These are phyloP conservation scores for Nannoperca australis DNA, from an alignment of 2,797 vertebrate genomes.

Conservation along the genomic window DNA sequence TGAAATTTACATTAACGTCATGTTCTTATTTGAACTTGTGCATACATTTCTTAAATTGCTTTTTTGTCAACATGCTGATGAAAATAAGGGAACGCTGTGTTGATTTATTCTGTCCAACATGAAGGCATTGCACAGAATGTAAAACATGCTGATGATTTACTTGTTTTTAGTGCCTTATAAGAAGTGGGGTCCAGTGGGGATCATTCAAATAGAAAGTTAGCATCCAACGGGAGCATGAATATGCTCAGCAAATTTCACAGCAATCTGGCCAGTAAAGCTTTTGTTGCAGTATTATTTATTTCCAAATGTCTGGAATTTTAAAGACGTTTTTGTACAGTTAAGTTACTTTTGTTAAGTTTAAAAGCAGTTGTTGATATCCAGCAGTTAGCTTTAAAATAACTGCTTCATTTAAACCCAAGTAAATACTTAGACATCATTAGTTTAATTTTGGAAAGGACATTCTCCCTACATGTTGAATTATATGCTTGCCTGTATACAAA, in stretches of 20 bases:
- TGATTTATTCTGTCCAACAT: background rate
- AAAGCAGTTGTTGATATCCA: background rate
- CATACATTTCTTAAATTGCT: background rate
- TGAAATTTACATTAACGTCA: background rate
- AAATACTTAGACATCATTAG: background rate
- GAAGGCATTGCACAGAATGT: background rate
- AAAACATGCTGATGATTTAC: background rate
- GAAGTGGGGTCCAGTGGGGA: no score
- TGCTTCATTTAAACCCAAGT: background rate
- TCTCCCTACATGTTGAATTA: background rate
- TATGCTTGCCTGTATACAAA: background rate
- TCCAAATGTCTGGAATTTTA: background rate
- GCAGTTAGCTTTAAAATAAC: background rate
- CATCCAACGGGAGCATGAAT: background rate
- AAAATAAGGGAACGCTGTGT: background rate
- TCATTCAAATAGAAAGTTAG: background rate
- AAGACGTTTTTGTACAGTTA: background rate
- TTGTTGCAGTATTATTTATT: background rate
- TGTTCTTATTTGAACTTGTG: background rate
- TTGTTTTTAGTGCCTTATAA: background rate
- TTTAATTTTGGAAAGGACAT: background rate
- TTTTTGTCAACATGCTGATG: background rate
- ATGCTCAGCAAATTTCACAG: background rate
- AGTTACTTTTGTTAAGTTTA: background rate
- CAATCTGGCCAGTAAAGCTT: no score